Evolutionary conservation across 2,797 vertebrate species (phyloP).

Genomic region (Tympanoctomys barrerae): DNA sequence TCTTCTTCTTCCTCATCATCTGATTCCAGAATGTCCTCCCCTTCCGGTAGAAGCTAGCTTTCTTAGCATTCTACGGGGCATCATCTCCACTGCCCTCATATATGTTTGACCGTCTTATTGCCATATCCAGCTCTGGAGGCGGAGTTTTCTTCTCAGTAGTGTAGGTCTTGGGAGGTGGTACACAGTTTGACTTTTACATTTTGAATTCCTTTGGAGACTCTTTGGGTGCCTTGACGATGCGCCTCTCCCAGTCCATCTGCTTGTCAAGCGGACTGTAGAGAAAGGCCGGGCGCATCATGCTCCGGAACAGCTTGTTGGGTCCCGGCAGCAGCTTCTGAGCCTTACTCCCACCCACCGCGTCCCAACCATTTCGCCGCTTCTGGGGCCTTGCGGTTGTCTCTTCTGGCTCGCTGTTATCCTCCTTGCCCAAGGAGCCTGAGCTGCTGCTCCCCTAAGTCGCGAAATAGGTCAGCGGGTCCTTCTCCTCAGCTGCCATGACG

Average conservation of each 20-base stretch:
- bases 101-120: constrained; percentile 98
- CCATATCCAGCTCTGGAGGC: constrained; percentile 96
- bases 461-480: constrained; percentile 93
- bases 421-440: constrained; percentile 82
- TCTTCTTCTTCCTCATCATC: constrained; percentile 91
- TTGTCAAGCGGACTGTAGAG: constrained; percentile 96
- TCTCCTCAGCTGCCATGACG: constrained; percentile 92
- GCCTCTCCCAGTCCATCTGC: constrained; percentile 96
- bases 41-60: constrained; percentile 91
- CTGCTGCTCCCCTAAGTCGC: constrained; percentile 92
- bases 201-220: constrained; percentile 96
- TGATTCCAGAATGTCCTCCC: constrained; percentile 89
- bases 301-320: constrained; percentile 95
- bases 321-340: constrained; percentile 88
- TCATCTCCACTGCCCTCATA: constrained; percentile 98
- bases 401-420: constrained; percentile 75
- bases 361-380: constrained; percentile 62
- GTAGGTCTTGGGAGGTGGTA: constrained; percentile 94
- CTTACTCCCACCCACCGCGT: constrained; percentile 80
- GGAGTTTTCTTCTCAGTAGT: constrained; percentile 92
- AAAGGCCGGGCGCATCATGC: constrained; percentile 94
- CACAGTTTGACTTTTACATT: constrained; percentile 94
- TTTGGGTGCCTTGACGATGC: constrained; percentile 95
- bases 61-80: constrained; percentile 90
- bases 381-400: constrained; percentile 66